A percentile compares a stretch with the other conserved stretches of the same genome.
phyloP scores from a whole-genome alignment of 2,888 invertebrate species.

The Conus canariensis region DNA sequence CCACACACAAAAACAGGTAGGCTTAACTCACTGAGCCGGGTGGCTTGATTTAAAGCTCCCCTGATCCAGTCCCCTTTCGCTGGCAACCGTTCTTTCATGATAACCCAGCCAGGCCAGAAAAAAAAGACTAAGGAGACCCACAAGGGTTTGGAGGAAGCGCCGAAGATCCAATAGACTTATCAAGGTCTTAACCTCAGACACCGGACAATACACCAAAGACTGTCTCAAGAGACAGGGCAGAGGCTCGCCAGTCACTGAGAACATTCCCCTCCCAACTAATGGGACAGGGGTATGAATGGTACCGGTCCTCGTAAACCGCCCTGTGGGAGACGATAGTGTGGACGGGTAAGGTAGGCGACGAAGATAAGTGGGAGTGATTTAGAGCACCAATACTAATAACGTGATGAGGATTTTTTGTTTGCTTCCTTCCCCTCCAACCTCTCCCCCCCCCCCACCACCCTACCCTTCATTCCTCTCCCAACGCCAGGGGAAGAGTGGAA shows the following conservation, averaged over 20 bases:
- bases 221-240: not conserved
- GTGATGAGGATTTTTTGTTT: not conserved
- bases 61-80: not conserved
- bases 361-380: constrained; percentile 6
- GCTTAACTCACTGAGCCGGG: no score
- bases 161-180: constrained; percentile 19
- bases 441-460: no score
- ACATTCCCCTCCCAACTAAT: not conserved
- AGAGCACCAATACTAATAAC: not conserved
- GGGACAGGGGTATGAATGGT: not conserved
- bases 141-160: not conserved
- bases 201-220: not conserved
- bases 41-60: not conserved
- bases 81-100: not conserved
- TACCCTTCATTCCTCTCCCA: no score
- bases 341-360: not conserved
- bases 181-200: not conserved
- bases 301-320: not conserved
- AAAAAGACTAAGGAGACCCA: not conserved
- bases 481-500: no score
- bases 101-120: not conserved
- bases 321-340: not conserved
- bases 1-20: not conserved
- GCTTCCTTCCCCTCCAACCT: no score
- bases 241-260: not conserved